These are phyloP conservation scores for Abrostola triplasia DNA, from an alignment of 2,888 invertebrate genomes.

Conservation along the genomic window DNA sequence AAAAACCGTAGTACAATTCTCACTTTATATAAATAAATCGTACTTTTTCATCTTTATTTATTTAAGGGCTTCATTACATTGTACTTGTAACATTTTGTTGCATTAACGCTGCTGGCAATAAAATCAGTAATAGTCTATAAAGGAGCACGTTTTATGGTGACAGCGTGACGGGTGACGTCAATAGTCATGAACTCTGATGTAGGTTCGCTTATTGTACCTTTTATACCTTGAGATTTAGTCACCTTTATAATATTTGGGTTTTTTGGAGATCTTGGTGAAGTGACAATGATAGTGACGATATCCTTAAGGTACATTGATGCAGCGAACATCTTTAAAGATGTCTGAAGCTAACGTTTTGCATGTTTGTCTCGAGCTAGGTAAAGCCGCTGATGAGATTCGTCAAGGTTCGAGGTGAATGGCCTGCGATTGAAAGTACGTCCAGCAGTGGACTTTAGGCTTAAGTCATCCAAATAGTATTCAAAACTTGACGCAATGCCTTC, in stretches of 20 bases:
- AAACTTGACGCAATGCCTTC: too few species aligned
- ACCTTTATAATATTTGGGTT: slow-evolving; percentile 13
- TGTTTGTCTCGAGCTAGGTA: too few species aligned
- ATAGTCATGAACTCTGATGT: background rate
- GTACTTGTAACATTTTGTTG: slow-evolving; percentile 5
- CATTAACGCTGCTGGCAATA: slow-evolving; percentile 2
- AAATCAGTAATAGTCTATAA: slow-evolving; percentile 18
- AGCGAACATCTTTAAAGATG: too few species aligned
- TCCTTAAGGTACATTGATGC: too few species aligned
- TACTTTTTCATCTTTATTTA: too few species aligned
- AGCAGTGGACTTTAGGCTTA: background rate
- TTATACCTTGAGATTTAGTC: slow-evolving; percentile 6
- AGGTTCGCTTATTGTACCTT: slow-evolving; percentile 22
- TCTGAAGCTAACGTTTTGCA: too few species aligned
- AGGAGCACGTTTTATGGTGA: slow-evolving; percentile 24
- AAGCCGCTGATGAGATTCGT: background rate
- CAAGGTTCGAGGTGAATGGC: background rate
- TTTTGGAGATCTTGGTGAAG: background rate
- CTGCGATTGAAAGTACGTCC: background rate
- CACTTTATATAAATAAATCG: too few species aligned
- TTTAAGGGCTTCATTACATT: slow-evolving; percentile 6
- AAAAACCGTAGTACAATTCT: too few species aligned
- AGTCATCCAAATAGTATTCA: too few species aligned
- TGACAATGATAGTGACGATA: too few species aligned
- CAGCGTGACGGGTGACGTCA: slow-evolving; percentile 34